Evolutionary conservation across 2,797 vertebrate species (phyloP), one percentile per base, ranked within the genome.

Genomic region (Hemibagrus guttatus): DNA sequence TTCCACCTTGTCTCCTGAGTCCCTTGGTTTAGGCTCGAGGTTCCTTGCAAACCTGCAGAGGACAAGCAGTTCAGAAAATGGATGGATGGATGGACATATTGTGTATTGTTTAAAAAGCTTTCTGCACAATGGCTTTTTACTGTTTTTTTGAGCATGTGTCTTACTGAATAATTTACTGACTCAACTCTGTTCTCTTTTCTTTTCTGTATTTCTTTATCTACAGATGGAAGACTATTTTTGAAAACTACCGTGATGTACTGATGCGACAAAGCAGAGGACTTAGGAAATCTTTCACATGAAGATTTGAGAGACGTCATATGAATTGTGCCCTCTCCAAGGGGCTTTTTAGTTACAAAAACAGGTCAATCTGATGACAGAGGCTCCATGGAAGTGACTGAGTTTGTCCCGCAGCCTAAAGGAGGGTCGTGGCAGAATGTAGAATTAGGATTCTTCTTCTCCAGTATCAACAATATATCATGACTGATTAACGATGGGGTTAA

Each of bases 211-310:
- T 92, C 88, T 93, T 90, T 79, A 39, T 79, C 96, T 97, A 93
- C 95, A 99, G 98, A 99, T 97, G 98, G 98, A 96, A 97, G 98
- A 96, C 97, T 99, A 94, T 99, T 99, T 97, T 97, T 99, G 97
- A 99, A 99, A 96, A 99, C 97, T 93, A 97, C 97, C 90, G 98
- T 99, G 95, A 99, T 99, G 98, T 99, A 99, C 93, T 99, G 96
- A 99, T 94, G 94, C 92, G 93, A 90, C 87, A 84, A 52, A 1
- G 61, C 88, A 87, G 92, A 85, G 79, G 93, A 91, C 93, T 94
- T 95, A 95, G 95, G 94, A 95, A 94, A 84, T 91, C 91, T 87
- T 93, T 93, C 86, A 87, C 88, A 94, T 93, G 93, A 95, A 96
- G 96, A 93, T 96, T 96, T 88, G 91, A 92, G 93, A 66, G 68